phyloP scores from a whole-genome alignment of 2,888 invertebrate genomes.

The Ennomos fuscantarius region DNA sequence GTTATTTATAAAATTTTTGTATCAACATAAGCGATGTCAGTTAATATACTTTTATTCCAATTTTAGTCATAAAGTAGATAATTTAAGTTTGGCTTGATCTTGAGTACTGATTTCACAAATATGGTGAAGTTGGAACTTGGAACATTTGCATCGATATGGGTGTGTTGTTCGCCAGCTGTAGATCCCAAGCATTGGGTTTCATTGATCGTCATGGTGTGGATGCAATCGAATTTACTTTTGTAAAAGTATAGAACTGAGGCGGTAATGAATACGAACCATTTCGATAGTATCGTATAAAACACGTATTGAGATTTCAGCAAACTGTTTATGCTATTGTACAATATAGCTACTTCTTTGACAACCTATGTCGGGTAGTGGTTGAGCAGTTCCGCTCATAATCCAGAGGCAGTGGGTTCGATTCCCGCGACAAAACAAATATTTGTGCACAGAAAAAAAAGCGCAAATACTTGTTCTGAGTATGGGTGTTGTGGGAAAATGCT shows the following conservation, averaged over 20 bases:
- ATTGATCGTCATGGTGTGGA: constrained; percentile 21
- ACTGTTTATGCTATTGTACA: not conserved
- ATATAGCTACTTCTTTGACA: too few species aligned
- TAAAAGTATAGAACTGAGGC: not conserved
- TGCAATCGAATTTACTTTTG: constrained; percentile 8
- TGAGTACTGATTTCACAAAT: constrained; percentile 3
- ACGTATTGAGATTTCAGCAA: not conserved
- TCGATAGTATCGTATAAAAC: not conserved
- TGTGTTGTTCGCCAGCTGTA: constrained; percentile 43
- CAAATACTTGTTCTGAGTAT: too few species aligned
- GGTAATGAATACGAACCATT: constrained; percentile 2
- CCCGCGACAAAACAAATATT: too few species aligned
- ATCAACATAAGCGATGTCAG: too few species aligned
- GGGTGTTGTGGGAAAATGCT: too few species aligned
- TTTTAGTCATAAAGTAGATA: too few species aligned
- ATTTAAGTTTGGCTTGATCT: not conserved
- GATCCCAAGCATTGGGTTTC: constrained; percentile 32
- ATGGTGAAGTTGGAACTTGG: constrained; percentile 27
- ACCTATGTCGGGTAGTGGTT: too few species aligned
- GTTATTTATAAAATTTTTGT: too few species aligned
- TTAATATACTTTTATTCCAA: too few species aligned
- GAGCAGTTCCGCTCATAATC: too few species aligned
- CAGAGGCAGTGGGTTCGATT: too few species aligned
- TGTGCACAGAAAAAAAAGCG: too few species aligned
- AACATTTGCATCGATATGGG: constrained; percentile 60